A percentile compares a stretch with the other conserved stretches of the same genome.
Evolutionary conservation across 2,888 invertebrate genomes (phyloP).

Genomic region (Nemapogon koenigi): DNA sequence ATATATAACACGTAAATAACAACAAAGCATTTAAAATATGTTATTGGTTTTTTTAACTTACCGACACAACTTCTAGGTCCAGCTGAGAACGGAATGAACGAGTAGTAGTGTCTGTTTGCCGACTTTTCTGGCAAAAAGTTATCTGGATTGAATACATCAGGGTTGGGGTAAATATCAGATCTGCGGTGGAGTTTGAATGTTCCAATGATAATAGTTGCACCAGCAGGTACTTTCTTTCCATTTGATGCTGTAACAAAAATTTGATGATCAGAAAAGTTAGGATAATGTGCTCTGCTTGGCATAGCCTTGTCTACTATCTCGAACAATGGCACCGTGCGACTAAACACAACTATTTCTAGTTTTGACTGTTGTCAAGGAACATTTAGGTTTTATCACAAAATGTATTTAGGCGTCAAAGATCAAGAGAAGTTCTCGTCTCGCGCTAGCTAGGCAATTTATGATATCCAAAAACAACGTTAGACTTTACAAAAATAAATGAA

Average conservation of each 20-base stretch:
- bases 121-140: constrained; percentile 84
- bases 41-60: too few relatives aligned
- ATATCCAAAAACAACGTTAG: too few relatives aligned
- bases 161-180: constrained; percentile 76
- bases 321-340: too few relatives aligned
- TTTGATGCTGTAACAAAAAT: constrained; percentile 63
- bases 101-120: constrained; percentile 80
- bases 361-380: too few relatives aligned
- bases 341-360: too few relatives aligned
- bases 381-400: too few relatives aligned
- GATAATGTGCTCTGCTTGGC: not conserved
- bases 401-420: too few relatives aligned
- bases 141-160: constrained; percentile 81
- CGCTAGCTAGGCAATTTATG: too few relatives aligned
- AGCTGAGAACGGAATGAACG: constrained; percentile 83
- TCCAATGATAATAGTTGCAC: constrained; percentile 71
- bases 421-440: too few relatives aligned
- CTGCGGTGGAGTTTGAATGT: constrained; percentile 75
- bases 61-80: constrained; percentile 83
- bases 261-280: not conserved
- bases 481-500: too few relatives aligned
- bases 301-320: not conserved
- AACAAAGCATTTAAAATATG: too few relatives aligned
- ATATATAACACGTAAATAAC: too few relatives aligned
- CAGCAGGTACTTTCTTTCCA: constrained; percentile 71